Conservation (phyloP, 1,140 invertebrate genomes). For the Probaryconus sp. region DNA sequence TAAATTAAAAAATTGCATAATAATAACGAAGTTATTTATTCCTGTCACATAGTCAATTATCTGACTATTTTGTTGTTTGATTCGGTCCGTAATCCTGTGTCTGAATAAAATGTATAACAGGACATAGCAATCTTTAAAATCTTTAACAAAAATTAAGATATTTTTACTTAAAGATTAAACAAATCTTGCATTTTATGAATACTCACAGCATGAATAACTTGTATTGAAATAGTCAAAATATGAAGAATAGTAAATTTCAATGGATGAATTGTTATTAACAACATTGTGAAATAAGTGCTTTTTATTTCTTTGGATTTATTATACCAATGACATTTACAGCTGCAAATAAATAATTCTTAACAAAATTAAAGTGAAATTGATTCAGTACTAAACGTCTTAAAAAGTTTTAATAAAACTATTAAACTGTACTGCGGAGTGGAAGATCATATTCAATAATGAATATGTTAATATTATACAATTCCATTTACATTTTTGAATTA, state of each 20-base stretch:
- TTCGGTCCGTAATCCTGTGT: constrained; percentile 5
- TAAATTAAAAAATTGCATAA: no score
- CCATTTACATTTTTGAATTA: constrained; percentile 18
- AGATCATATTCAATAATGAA: neutral
- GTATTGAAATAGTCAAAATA: constrained; percentile 13
- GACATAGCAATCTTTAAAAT: constrained; percentile 2
- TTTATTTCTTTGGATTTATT: constrained; percentile 8
- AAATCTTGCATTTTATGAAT: neutral
- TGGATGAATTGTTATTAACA: neutral
- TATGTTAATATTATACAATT: neutral
- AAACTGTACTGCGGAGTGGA: no score
- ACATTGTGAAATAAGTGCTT: constrained; percentile 9
- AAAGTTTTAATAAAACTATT: no score
- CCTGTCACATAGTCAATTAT: no score
- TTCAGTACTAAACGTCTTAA: no score
- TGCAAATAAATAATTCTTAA: constrained; percentile 2
- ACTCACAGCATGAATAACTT: constrained; percentile 32
- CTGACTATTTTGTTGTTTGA: constrained; percentile 25
- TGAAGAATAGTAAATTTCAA: constrained; percentile 7
- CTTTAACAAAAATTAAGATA: constrained; percentile 15
- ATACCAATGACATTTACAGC: constrained; percentile 19
- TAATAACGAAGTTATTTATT: constrained; percentile 13
- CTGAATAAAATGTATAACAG: constrained; percentile 25
- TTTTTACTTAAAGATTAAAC: neutral
- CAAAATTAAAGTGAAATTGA: no score